A percentile compares a stretch with the other conserved stretches of the same genome.
phyloP scores from a whole-genome alignment of 2,113 vertebrate genomes.

The Elachura formosa region DNA sequence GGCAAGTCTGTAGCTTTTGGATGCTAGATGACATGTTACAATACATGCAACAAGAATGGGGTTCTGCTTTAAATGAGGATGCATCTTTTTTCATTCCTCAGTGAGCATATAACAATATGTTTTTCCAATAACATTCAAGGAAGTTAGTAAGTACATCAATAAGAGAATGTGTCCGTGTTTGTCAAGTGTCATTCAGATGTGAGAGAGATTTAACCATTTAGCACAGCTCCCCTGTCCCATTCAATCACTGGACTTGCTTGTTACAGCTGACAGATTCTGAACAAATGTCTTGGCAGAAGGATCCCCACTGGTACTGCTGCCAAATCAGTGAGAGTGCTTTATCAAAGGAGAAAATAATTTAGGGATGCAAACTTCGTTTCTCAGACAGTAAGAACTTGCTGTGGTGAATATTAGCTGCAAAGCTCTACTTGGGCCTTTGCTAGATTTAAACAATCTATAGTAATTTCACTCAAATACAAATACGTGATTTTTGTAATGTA shows the following conservation, averaged over 20 bases:
- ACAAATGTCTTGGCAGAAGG: background rate
- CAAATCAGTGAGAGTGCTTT: background rate
- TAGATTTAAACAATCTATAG: background rate
- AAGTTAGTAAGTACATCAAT: constrained; percentile 12
- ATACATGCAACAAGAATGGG: background rate
- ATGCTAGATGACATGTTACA: background rate
- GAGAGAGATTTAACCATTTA: constrained; percentile 15
- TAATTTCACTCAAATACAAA: background rate
- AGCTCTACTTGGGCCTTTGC: background rate
- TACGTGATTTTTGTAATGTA: background rate
- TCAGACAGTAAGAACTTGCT: background rate
- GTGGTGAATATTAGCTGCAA: background rate
- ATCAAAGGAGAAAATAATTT: background rate
- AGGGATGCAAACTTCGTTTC: background rate
- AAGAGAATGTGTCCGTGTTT: background rate
- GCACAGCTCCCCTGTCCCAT: background rate
- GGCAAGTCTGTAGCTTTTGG: background rate
- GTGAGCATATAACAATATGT: background rate
- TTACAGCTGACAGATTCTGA: constrained; percentile 8
- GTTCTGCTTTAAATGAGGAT: background rate
- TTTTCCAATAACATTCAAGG: constrained; percentile 1
- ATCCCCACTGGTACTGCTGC: background rate
- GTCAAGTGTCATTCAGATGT: background rate
- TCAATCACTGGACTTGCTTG: background rate
- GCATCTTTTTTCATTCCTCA: background rate